These are phyloP conservation scores for Chaetura pelagica DNA, from an alignment of 2,113 vertebrate genomes.

Conservation along the genomic window DNA sequence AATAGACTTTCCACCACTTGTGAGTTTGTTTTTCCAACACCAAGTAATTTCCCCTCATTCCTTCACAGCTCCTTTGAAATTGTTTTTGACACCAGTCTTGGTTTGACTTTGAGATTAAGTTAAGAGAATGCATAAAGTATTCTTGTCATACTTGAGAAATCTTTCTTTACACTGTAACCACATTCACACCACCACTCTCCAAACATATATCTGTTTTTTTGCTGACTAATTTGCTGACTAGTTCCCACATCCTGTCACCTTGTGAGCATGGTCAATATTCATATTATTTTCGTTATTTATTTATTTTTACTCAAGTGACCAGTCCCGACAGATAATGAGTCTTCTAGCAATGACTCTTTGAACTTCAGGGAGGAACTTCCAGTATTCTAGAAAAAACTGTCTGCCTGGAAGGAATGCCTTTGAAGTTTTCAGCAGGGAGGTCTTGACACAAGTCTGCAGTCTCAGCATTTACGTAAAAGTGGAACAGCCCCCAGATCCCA, in stretches of 20 bases:
- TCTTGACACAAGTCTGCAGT: background rate
- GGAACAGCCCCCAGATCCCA: background rate
- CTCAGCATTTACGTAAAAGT: background rate
- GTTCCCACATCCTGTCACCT: background rate
- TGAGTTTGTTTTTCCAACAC: background rate
- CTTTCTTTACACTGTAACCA: background rate
- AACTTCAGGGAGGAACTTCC: slow-evolving; percentile 11
- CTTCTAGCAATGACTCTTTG: slow-evolving; percentile 11
- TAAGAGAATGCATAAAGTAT: background rate
- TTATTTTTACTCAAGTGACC: background rate
- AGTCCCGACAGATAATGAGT: background rate
- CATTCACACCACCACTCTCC: background rate
- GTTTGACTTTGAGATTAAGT: background rate
- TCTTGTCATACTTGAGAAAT: background rate
- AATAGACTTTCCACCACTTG: background rate
- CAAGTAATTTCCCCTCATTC: background rate
- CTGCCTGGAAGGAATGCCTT: background rate
- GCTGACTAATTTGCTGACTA: background rate
- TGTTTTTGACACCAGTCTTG: background rate
- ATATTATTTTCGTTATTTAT: background rate
- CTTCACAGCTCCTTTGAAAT: background rate
- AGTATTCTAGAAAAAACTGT: background rate
- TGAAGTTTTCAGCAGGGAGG: slow-evolving; percentile 32
- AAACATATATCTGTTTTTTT: no score
- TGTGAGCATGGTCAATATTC: background rate